Evolutionary conservation across 2,888 invertebrate species (phyloP).

Genomic region (Chrysolina americana): DNA sequence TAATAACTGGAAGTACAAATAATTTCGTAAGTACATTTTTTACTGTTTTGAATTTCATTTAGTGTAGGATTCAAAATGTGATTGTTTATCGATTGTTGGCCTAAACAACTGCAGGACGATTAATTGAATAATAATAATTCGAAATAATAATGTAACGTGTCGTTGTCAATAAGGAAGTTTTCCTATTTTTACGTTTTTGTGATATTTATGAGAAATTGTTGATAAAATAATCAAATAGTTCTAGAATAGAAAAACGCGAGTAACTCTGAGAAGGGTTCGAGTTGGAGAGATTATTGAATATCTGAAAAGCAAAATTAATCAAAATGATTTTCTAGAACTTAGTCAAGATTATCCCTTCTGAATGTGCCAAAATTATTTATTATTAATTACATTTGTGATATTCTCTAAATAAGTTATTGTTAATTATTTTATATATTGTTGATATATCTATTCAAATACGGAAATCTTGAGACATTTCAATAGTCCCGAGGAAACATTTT

Average conservation of each 20-base stretch:
- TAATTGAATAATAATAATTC: slow-evolving; percentile 53
- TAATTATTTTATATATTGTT: too few species aligned
- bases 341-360: too few species aligned
- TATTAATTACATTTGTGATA: too few species aligned
- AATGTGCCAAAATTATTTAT: too few species aligned
- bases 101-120: slow-evolving; percentile 44
- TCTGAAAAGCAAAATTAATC: neutral
- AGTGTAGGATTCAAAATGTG: slow-evolving; percentile 39
- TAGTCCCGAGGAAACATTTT: too few species aligned
- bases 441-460: too few species aligned
- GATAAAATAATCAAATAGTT: slow-evolving; percentile 57
- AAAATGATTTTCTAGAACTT: neutral
- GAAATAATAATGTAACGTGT: slow-evolving; percentile 50
- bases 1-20: slow-evolving; percentile 49
- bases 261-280: slow-evolving; percentile 37
- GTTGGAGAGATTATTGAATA: slow-evolving; percentile 2
- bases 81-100: slow-evolving; percentile 49
- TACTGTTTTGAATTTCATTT: slow-evolving; percentile 35
- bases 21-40: slow-evolving; percentile 44
- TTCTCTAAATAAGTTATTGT: too few species aligned
- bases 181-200: slow-evolving; percentile 60
- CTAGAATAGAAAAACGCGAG: slow-evolving; percentile 52
- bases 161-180: slow-evolving; percentile 59
- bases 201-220: slow-evolving; percentile 58
- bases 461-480: too few species aligned